Evolutionary conservation across 2,888 invertebrate genomes (phyloP), one percentile per base, ranked within the genome.

Genomic region (Pseudeuparius sepicola): DNA sequence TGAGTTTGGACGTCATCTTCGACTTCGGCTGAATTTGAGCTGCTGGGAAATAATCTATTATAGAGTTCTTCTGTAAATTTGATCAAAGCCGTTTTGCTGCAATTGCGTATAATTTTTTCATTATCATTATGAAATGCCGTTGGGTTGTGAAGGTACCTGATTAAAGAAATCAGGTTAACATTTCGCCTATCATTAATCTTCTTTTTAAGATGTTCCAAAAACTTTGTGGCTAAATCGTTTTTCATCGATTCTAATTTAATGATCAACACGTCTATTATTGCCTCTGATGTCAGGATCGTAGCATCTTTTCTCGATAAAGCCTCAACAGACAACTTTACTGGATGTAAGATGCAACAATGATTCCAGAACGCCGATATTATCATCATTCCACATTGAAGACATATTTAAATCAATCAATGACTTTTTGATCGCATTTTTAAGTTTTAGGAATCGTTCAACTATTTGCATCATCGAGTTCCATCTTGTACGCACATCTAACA

Each of bases 391-490:
- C 7, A 11, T 24, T 24, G 24, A 24, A 6, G 24, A 24, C 24
- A 24, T 4, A 24, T 24, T 24, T 12, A 24, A 12, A 12, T 24
- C 24, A 24, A 6, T 24, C 24, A 6, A 3, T 24, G 24, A 24
- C 24, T 24, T 24, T 24, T 24, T 24, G 24, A 24, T 24, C 11
- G 7, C 24, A 24, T 24, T 24, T 12, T 24, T 24, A 10, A 24
- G 24, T 24, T 24, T 24, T 12, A 24, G 12, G 24, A 24, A 6
- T 24, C n/a, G n/a, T n/a, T n/a, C n/a, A n/a, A 20, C 20, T 20
- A 20, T 9, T 9, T 20, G 20, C 20, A 20, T 20, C 20, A 6
- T 20, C 20, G 20, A 20, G 20, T 7, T 9, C 20, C 20, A 20
- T 9, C 20, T 9, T n/a, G n/a, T n/a, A n/a, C n/a, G n/a, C n/a